A percentile compares a stretch with the other conserved stretches of the same genome.
Conservation (phyloP, 1,140 invertebrate species). For the Aleiodes sp. region DNA sequence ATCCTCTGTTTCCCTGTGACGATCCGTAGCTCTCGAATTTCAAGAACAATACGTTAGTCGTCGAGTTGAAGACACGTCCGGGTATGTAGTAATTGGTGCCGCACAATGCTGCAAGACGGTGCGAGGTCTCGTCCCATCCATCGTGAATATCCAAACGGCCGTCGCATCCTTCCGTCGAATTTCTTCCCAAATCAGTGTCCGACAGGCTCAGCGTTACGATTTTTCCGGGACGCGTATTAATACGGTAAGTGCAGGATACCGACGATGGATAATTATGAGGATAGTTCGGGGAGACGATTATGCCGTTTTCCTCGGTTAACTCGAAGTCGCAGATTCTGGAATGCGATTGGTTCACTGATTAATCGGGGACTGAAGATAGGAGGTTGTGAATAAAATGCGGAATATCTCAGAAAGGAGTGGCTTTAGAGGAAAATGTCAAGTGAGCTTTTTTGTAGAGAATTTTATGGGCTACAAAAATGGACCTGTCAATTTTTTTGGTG, state of each 20-base stretch:
- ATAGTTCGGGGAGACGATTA: not conserved
- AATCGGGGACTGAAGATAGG: not conserved
- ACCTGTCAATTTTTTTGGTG: too few relatives aligned
- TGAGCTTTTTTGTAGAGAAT: too few relatives aligned
- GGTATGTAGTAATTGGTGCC: not conserved
- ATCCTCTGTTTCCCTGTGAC: not conserved
- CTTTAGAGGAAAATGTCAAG: too few relatives aligned
- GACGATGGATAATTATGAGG: not conserved
- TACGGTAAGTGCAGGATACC: not conserved
- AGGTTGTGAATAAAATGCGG: not conserved
- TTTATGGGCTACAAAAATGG: too few relatives aligned
- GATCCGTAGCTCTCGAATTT: not conserved
- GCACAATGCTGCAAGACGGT: not conserved
- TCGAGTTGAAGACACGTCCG: not conserved
- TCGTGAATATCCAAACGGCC: not conserved
- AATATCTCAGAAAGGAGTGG: too few relatives aligned
- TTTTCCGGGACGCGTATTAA: not conserved
- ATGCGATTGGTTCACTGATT: not conserved
- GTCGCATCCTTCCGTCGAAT: not conserved
- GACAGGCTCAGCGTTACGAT: not conserved
- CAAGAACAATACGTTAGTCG: not conserved
- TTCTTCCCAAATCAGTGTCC: not conserved
- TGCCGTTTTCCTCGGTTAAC: not conserved
- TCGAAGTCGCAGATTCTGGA: slow-evolving; percentile 2
- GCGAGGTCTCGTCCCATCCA: not conserved